phyloP scores from a whole-genome alignment of 1,140 invertebrate genomes.

The Delia radicum region DNA sequence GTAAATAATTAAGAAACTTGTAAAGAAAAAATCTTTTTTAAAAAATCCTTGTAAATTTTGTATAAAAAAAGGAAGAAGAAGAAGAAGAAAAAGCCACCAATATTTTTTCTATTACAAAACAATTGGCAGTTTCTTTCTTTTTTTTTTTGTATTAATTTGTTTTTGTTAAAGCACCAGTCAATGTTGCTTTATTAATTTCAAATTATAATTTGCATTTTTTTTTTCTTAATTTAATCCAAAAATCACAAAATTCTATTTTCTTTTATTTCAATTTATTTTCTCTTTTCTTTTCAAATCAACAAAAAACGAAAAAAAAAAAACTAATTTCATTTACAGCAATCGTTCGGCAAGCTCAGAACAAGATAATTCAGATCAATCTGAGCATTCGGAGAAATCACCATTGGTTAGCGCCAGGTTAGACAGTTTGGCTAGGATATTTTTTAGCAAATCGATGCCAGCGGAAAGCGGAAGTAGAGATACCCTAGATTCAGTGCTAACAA shows the following conservation, averaged over 20 bases:
- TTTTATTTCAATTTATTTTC: constrained; percentile 30
- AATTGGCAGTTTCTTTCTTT: constrained; percentile 27
- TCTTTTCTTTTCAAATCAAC: constrained; percentile 21
- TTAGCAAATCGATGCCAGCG: constrained; percentile 60
- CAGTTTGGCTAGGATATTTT: constrained; percentile 65
- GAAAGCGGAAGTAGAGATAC: constrained; percentile 58
- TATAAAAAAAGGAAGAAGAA: constrained; percentile 15
- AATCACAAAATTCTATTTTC: constrained; percentile 26
- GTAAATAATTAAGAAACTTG: constrained; percentile 27
- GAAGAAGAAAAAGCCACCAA: neutral
- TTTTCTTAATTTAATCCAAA: constrained; percentile 27
- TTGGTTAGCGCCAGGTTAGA: constrained; percentile 64
- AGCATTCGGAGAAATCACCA: constrained; percentile 60
- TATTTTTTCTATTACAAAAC: constrained; percentile 25
- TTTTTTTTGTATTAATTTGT: constrained; percentile 11
- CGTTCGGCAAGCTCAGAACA: constrained; percentile 63
- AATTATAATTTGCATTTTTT: constrained; percentile 26
- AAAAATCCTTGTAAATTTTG: constrained; percentile 14
- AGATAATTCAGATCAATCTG: constrained; percentile 58
- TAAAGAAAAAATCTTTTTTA: neutral
- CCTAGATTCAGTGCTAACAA: constrained; percentile 56
- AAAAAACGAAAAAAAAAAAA: constrained; percentile 21
- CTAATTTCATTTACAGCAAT: constrained; percentile 50
- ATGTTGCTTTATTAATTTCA: neutral
- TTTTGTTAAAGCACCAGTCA: neutral